Evolutionary conservation across 2,888 invertebrate species (phyloP), one percentile per base, ranked within the genome.

Genomic region (Candidula unifasciata): DNA sequence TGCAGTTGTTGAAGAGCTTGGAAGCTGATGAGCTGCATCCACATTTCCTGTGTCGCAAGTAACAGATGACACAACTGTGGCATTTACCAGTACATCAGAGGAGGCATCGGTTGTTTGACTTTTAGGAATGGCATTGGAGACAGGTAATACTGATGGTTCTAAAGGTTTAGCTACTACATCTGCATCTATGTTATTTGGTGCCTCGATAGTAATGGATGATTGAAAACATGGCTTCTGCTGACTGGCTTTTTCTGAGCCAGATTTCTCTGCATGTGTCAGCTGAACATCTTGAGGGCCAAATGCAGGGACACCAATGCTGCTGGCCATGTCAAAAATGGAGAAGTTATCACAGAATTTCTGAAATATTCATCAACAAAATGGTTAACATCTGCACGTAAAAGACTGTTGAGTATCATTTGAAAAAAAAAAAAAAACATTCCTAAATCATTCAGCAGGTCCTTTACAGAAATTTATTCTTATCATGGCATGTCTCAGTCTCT

Each of bases 261-360:
- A 57, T 44, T 74, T 74, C 27, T 82, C 74, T 24, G 73, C 37
- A 74, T 82, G 82, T 73, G 74, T 73, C 10, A 44, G 82, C 35
- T 74, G 73, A n/a, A 64, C 44, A 57, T 60, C 74, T 64, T 82
- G 82, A 27, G 82, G 37, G 16, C 73, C 57, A 18, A 73, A 60
- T 37, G 64, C 73, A 82, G 82, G 44, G 57, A 74, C 60, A 74
- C 82, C 60, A 6, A 82, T 64, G 33, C 82, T 82, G 74, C 82
- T 82, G 27, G 82, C 82, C 82, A 82, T 82, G 54, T 30, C 82
- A 37, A 33, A 27, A 1, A 18, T 6, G 44, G 44, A 44, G 44
- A 44, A 44, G 44, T 44, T 78, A 78, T 5, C 10, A 60, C 60
- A 64, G 64, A 24, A 0, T 64, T n/a, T 37, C 77, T 78, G 77